Conservation (phyloP, 2,888 invertebrate species). For the Ormia ochracea region DNA sequence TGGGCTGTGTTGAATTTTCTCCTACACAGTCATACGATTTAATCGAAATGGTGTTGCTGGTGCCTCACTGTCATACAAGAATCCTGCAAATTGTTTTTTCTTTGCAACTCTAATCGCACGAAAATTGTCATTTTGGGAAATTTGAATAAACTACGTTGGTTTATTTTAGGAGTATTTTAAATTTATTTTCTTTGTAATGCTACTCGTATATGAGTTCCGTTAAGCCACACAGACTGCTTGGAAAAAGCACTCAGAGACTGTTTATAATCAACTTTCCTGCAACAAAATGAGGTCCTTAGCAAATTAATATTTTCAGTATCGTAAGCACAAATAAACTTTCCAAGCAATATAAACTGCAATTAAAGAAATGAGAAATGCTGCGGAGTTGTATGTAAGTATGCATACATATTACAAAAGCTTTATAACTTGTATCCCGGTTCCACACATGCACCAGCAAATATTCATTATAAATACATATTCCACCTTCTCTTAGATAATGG, state of each 20-base stretch:
- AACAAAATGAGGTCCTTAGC: slow-evolving; percentile 49
- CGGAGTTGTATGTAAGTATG: background rate
- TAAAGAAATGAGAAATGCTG: slow-evolving; percentile 38
- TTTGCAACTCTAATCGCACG: no score
- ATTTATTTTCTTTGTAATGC: no score
- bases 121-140: no score
- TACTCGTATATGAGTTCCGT: no score
- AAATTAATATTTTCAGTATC: slow-evolving; percentile 58
- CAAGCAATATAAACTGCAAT: slow-evolving; percentile 54
- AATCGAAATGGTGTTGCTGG: no score
- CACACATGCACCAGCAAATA: slow-evolving; percentile 23
- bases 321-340: slow-evolving; percentile 54
- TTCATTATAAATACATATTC: slow-evolving; percentile 50
- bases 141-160: no score
- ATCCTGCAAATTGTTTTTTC: no score
- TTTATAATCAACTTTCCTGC: slow-evolving; percentile 22
- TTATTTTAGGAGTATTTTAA: no score
- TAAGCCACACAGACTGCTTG: no score
- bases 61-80: no score
- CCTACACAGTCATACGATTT: no score
- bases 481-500: slow-evolving; percentile 39
- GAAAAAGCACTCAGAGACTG: slow-evolving; percentile 42
- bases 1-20: no score
- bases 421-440: slow-evolving; percentile 53
- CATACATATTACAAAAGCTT: slow-evolving; percentile 26